Evolutionary conservation across 2,797 vertebrate species (phyloP).

Genomic region (Taenioides sp.): DNA sequence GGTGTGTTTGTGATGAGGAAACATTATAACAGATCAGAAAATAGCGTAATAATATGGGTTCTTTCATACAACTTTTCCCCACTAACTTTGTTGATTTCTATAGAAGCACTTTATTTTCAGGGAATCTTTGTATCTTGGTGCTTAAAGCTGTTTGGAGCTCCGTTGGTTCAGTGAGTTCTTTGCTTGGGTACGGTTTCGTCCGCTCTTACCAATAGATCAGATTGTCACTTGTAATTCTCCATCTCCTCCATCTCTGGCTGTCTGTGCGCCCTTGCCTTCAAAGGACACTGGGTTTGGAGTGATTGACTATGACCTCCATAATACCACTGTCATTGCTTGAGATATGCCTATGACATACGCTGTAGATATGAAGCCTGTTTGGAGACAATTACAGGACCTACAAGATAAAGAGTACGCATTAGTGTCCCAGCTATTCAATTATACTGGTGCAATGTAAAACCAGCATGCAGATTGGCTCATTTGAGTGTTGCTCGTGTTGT

Average conservation of each 20-base stretch:
- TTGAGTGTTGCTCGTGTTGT: neutral
- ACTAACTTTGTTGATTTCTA: too few species aligned
- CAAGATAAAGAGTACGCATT: neutral
- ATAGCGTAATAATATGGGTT: too few species aligned
- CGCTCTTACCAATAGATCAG: constrained; percentile 42
- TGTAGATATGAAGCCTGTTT: constrained; percentile 9
- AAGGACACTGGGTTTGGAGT: constrained; percentile 51
- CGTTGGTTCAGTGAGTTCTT: constrained; percentile 10
- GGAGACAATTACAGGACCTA: constrained; percentile 8
- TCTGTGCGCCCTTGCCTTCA: constrained; percentile 42
- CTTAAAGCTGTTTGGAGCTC: neutral
- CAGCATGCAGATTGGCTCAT: neutral
- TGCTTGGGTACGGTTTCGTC: constrained; percentile 26
- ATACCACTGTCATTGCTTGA: constrained; percentile 32
- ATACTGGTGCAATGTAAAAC: neutral
- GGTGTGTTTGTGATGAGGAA: too few species aligned
- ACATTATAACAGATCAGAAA: too few species aligned
- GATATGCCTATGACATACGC: constrained; percentile 14
- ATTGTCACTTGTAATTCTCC: constrained; percentile 50
- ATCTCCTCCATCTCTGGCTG: constrained; percentile 53
- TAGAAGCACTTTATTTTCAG: too few species aligned
- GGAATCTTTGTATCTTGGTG: too few species aligned
- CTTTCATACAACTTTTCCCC: too few species aligned
- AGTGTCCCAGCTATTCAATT: neutral
- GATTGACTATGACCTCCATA: constrained; percentile 52